These are phyloP conservation scores for Sycobia sp. DNA, from an alignment of 1,140 invertebrate genomes.

Conservation along the genomic window DNA sequence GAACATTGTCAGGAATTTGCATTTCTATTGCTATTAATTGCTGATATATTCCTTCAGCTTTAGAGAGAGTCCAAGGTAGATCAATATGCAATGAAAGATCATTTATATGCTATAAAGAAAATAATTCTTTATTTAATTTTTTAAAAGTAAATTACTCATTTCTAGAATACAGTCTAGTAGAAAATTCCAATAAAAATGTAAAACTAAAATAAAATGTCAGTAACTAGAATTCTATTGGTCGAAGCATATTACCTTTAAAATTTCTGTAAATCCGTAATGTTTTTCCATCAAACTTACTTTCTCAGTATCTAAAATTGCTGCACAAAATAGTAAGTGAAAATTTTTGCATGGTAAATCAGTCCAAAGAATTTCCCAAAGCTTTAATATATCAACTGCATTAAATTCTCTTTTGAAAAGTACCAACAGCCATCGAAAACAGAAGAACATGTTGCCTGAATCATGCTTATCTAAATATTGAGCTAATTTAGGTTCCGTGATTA, in stretches of 20 bases:
- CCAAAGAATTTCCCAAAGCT: slow-evolving; percentile 86
- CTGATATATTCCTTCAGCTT: slow-evolving; percentile 87
- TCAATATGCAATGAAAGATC: slow-evolving; percentile 86
- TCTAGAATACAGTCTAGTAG: too few relatives aligned
- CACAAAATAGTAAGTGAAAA: slow-evolving; percentile 90
- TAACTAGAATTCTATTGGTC: too few relatives aligned
- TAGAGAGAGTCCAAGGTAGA: slow-evolving; percentile 76
- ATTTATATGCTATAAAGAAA: slow-evolving; percentile 83
- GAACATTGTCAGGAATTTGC: slow-evolving; percentile 71
- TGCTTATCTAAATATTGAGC: slow-evolving; percentile 86
- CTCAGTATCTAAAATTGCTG: slow-evolving; percentile 89
- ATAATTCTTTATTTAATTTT: not conserved
- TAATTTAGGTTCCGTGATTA: slow-evolving; percentile 82
- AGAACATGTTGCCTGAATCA: slow-evolving; percentile 97
- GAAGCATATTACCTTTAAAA: slow-evolving; percentile 87
- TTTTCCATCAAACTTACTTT: slow-evolving; percentile 85
- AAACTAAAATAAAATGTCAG: too few relatives aligned
- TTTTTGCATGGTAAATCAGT: slow-evolving; percentile 90
- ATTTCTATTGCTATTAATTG: slow-evolving; percentile 74
- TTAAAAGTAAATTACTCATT: not conserved
- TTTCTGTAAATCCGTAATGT: slow-evolving; percentile 93
- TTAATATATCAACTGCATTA: slow-evolving; percentile 74
- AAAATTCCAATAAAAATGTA: not conserved
- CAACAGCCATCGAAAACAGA: slow-evolving; percentile 94
- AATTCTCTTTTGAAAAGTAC: slow-evolving; percentile 86